phyloP scores from a whole-genome alignment of 2,797 vertebrate species.

The Mareca strepera region DNA sequence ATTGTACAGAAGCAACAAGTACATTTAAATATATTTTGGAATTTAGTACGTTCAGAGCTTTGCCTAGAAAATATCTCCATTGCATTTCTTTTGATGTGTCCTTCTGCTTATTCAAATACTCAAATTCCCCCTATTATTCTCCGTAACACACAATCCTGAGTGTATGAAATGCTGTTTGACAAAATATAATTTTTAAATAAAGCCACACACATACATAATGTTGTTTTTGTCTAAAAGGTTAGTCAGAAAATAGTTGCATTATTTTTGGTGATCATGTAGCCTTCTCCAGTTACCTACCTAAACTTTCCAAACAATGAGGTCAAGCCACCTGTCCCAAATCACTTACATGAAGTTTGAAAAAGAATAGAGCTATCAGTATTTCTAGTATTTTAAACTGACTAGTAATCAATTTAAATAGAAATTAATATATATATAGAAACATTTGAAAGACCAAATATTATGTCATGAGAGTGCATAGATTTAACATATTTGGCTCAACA shows the following conservation, averaged over 20 bases:
- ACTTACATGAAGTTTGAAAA: neutral
- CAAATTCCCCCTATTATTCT: neutral
- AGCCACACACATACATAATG: neutral
- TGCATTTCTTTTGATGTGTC: neutral
- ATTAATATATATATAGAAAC: neutral
- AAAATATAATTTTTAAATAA: neutral
- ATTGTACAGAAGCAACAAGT: neutral
- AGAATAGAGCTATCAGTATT: neutral
- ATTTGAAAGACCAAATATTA: neutral
- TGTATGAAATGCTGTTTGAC: neutral
- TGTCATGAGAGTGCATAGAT: neutral
- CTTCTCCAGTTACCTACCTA: neutral
- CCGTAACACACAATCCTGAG: neutral
- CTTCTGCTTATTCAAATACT: neutral
- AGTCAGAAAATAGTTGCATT: neutral
- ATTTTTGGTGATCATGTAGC: neutral
- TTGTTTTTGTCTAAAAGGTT: neutral
- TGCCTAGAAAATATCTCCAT: neutral
- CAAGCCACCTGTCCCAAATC: neutral
- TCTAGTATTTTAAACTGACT: neutral
- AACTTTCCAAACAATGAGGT: neutral
- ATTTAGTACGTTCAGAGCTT: neutral
- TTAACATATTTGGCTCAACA: neutral
- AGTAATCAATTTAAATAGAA: neutral
- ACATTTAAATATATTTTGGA: neutral